Conservation (phyloP, 2,797 vertebrate genomes). For the Sebastes kiyomatsui region DNA sequence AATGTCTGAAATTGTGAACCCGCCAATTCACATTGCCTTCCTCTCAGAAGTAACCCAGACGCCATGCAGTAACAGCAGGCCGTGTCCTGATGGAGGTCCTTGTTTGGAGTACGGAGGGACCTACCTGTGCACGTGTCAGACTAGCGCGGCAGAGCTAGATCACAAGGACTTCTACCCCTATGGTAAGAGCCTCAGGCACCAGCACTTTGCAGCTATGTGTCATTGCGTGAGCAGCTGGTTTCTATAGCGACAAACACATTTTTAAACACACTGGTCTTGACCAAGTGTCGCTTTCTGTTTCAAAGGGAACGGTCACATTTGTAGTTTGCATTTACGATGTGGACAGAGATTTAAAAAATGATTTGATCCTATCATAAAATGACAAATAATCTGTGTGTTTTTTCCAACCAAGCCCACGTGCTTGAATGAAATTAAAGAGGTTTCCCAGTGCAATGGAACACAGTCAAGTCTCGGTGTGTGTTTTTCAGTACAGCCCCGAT, state of each 20-base stretch:
- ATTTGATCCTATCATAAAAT: conserved; percentile 31
- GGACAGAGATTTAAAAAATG: conserved; percentile 10
- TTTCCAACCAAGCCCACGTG: conserved; percentile 1
- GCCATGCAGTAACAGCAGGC: conserved; percentile 91
- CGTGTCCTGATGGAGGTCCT: conserved; percentile 92
- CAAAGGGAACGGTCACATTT: conserved; percentile 20
- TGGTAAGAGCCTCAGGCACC: conserved; percentile 82
- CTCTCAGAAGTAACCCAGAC: conserved; percentile 92
- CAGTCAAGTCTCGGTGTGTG: conserved; percentile 83
- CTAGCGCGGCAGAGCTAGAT: conserved; percentile 75
- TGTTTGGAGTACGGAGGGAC: conserved; percentile 94
- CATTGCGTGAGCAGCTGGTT: conserved; percentile 37
- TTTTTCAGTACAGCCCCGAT: conserved; percentile 91
- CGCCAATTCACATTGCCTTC: conserved; percentile 17
- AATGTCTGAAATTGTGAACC: not conserved
- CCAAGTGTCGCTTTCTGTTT: conserved; percentile 36
- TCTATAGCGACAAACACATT: conserved; percentile 52
- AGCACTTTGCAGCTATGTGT: conserved; percentile 33
- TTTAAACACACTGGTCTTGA: conserved; percentile 20
- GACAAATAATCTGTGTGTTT: conserved; percentile 47
- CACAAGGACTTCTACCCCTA: conserved; percentile 81
- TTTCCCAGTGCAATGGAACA: conserved; percentile 68
- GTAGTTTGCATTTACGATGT: conserved; percentile 2
- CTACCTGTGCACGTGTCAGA: conserved; percentile 96
- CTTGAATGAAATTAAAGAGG: conserved; percentile 34